A percentile compares a stretch with the other conserved stretches of the same genome.
These are phyloP conservation scores for Gobio gobio DNA, from an alignment of 2,113 vertebrate genomes.

Conservation along the genomic window DNA sequence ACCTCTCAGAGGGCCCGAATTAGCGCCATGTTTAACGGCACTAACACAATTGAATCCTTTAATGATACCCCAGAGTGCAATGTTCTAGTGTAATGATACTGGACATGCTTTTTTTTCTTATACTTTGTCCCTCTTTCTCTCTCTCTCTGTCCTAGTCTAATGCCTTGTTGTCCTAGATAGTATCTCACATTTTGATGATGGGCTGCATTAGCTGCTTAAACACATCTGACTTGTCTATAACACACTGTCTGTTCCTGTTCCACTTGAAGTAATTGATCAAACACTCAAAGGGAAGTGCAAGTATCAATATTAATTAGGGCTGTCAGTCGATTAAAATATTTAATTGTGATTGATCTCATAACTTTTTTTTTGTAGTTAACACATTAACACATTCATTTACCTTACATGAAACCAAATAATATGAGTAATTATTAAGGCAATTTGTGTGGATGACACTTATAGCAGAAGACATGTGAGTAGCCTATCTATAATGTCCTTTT, in stretches of 20 bases:
- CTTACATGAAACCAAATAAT: neutral
- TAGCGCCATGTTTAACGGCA: slow-evolving; percentile 60
- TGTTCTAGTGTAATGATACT: slow-evolving; percentile 60
- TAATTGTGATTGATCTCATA: neutral
- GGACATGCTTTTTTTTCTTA: slow-evolving; percentile 51
- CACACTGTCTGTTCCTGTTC: slow-evolving; percentile 2
- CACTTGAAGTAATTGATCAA: slow-evolving; percentile 33
- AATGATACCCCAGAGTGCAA: slow-evolving; percentile 65
- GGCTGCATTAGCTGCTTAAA: slow-evolving; percentile 40
- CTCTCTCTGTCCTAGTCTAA: slow-evolving; percentile 27
- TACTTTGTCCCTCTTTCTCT: slow-evolving; percentile 31
- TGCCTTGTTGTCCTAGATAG: slow-evolving; percentile 53
- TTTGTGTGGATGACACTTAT: neutral
- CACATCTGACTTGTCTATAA: slow-evolving; percentile 14
- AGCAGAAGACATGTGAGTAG: neutral
- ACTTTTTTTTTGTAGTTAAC: neutral
- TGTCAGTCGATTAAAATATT: neutral
- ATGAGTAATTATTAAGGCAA: neutral
- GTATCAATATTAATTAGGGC: slow-evolving; percentile 35
- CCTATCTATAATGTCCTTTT: neutral
- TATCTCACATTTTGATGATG: slow-evolving; percentile 46
- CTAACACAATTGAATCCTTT: slow-evolving; percentile 63
- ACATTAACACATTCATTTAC: neutral
- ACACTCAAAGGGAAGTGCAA: slow-evolving; percentile 15
- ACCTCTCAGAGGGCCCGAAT: slow-evolving; percentile 58